Evolutionary conservation across 2,888 invertebrate species (phyloP).

Genomic region (Drosophila neoperkinsi): DNA sequence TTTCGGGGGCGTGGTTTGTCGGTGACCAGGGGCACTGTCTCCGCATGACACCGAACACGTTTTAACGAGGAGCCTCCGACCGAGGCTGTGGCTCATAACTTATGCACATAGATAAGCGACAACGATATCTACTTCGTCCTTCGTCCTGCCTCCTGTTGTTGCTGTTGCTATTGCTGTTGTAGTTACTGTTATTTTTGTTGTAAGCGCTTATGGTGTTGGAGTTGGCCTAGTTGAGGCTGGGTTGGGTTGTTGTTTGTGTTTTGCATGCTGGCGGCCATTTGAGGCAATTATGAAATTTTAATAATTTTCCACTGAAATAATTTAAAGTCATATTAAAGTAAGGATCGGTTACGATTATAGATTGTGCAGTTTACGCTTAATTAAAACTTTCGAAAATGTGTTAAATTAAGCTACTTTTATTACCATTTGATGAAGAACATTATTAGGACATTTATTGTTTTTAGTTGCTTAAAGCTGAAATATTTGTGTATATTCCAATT

Average conservation of each 20-base stretch:
- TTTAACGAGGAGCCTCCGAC: slow-evolving; percentile 62
- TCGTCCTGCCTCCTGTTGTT: slow-evolving; percentile 7
- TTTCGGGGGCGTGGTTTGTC: background rate
- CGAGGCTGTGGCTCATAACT: slow-evolving; percentile 69
- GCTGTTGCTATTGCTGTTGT: slow-evolving; percentile 24
- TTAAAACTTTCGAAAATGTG: slow-evolving; percentile 36
- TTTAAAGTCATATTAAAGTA: slow-evolving; percentile 52
- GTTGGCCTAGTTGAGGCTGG: slow-evolving; percentile 6
- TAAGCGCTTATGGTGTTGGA: slow-evolving; percentile 26
- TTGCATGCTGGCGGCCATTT: slow-evolving; percentile 63
- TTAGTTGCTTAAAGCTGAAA: background rate
- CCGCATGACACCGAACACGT: slow-evolving; percentile 73
- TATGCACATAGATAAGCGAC: slow-evolving; percentile 80
- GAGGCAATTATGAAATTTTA: slow-evolving; percentile 73
- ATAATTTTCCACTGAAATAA: slow-evolving; percentile 64
- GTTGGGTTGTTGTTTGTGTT: background rate
- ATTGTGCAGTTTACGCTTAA: slow-evolving; percentile 29
- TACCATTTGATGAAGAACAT: slow-evolving; percentile 1
- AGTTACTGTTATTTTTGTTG: slow-evolving; percentile 29
- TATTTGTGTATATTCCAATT: background rate
- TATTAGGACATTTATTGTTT: background rate
- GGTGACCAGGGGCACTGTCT: slow-evolving; percentile 16
- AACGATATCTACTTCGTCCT: slow-evolving; percentile 30
- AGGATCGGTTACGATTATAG: slow-evolving; percentile 18
- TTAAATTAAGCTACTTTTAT: slow-evolving; percentile 32